Evolutionary conservation across 2,113 vertebrate species (phyloP).

Genomic region (Rattus norvegicus): GRCr8 NC_086020.1:188378501-188379000

Average conservation of each 20-base stretch:
- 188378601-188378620: neutral
- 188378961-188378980: constrained; percentile 31
- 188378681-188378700: constrained; percentile 21
- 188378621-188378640: neutral
- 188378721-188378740: constrained; percentile 8
- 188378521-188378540: neutral
- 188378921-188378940: constrained; percentile 57
- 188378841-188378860: neutral
- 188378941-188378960: constrained; percentile 38
- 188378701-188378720: constrained; percentile 14
- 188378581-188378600: neutral
- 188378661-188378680: constrained; percentile 1
- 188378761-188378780: constrained; percentile 29
- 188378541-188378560: neutral
- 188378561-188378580: neutral
- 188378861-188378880: neutral
- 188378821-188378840: neutral
- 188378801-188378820: neutral
- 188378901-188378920: constrained; percentile 21
- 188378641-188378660: constrained; percentile 13
- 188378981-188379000: constrained; percentile 42
- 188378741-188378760: neutral
- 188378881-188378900: constrained; percentile 13
- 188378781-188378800: constrained; percentile 17
- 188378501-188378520: neutral